phyloP scores from a whole-genome alignment of 2,888 invertebrate genomes.

The Xestia sexstrigata region DNA sequence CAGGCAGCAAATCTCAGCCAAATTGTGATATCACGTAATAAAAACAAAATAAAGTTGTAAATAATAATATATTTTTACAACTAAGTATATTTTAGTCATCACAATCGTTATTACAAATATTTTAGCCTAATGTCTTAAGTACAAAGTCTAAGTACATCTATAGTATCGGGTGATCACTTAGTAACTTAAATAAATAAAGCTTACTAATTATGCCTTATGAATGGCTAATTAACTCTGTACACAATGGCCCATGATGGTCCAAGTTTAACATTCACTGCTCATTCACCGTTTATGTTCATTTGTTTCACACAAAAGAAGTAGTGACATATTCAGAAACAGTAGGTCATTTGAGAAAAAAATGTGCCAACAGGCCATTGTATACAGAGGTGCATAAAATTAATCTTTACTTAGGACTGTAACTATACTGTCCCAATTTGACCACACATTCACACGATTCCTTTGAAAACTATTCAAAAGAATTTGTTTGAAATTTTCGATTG shows the following conservation, averaged over 20 bases:
- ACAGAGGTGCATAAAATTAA: constrained; percentile 8
- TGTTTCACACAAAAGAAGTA: not conserved
- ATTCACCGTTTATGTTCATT: not conserved
- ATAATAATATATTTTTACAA: constrained; percentile 61
- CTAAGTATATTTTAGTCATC: constrained; percentile 68
- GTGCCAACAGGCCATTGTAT: not conserved
- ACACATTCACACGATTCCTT: not conserved
- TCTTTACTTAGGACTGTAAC: constrained; percentile 11
- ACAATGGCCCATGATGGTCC: constrained; percentile 13
- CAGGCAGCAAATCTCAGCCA: not conserved
- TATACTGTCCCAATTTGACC: constrained; percentile 5
- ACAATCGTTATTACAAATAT: constrained; percentile 63
- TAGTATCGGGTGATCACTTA: constrained; percentile 57
- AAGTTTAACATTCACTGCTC: not conserved
- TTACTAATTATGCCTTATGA: constrained; percentile 61
- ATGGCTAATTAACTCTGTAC: constrained; percentile 35
- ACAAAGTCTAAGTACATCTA: constrained; percentile 41
- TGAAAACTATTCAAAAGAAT: not conserved
- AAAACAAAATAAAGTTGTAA: constrained; percentile 61
- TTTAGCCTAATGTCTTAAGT: constrained; percentile 50
- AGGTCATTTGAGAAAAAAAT: not conserved
- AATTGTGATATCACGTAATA: not conserved
- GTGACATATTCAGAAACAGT: not conserved
- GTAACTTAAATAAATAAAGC: constrained; percentile 81
- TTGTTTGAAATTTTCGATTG: not conserved